phyloP scores from a whole-genome alignment of 2,113 vertebrate genomes.

The Choloepus hoffmanni region DNA sequence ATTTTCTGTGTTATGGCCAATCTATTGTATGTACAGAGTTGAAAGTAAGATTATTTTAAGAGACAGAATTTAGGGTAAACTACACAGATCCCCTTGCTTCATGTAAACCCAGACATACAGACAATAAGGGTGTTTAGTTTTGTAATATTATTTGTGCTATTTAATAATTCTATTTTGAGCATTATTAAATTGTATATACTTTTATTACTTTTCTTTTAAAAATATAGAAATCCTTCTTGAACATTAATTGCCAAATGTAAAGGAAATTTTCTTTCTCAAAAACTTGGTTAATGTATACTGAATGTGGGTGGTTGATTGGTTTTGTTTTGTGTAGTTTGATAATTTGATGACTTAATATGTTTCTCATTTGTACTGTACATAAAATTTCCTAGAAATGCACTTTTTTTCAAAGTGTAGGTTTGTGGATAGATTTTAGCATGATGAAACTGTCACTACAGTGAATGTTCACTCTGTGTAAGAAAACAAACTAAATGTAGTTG shows the following conservation, averaged over 20 bases:
- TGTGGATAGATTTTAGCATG: slow-evolving; percentile 88
- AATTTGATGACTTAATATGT: slow-evolving; percentile 81
- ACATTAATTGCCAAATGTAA: slow-evolving; percentile 89
- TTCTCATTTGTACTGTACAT: slow-evolving; percentile 86
- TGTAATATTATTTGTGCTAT: slow-evolving; percentile 86
- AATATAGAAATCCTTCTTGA: slow-evolving; percentile 79
- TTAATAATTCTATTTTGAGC: slow-evolving; percentile 87
- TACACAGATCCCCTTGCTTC: slow-evolving; percentile 68
- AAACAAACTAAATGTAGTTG: slow-evolving; percentile 85
- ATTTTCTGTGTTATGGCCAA: slow-evolving; percentile 58
- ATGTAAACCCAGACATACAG: slow-evolving; percentile 68
- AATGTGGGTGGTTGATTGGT: slow-evolving; percentile 70
- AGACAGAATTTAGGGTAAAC: slow-evolving; percentile 74
- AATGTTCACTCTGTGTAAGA: slow-evolving; percentile 85
- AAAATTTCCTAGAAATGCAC: slow-evolving; percentile 79
- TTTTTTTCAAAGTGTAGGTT: slow-evolving; percentile 81
- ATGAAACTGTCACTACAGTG: slow-evolving; percentile 89
- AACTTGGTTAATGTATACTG: slow-evolving; percentile 64
- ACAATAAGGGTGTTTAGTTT: slow-evolving; percentile 86
- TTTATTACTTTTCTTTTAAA: slow-evolving; percentile 83
- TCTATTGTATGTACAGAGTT: slow-evolving; percentile 60
- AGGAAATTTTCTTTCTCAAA: slow-evolving; percentile 82
- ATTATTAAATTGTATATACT: slow-evolving; percentile 89
- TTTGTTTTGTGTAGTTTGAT: slow-evolving; percentile 85
- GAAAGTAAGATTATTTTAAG: slow-evolving; percentile 53